These are phyloP conservation scores for Archegozetes longisetosus DNA, from an alignment of 1,140 invertebrate genomes.

Conservation along the genomic window DNA sequence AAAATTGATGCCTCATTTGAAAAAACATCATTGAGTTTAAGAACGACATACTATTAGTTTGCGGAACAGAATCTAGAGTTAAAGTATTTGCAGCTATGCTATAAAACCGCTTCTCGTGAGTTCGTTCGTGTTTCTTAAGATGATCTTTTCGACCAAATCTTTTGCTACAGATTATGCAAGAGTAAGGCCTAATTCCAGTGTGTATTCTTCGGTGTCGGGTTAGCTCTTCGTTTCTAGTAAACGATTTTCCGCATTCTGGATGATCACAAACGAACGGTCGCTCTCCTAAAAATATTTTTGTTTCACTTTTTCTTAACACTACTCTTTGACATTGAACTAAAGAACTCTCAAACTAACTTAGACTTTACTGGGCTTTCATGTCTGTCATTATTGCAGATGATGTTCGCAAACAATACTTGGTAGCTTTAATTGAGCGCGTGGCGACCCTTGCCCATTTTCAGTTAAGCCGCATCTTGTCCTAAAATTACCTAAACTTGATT, in stretches of 20 bases:
- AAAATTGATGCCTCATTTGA: too few species aligned
- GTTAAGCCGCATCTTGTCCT: too few species aligned
- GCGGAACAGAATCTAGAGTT: too few species aligned
- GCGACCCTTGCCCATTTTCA: too few species aligned
- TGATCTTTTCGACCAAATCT: constrained; percentile 69
- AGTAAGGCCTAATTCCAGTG: constrained; percentile 34
- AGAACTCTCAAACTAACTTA: background rate
- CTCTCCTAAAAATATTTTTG: constrained; percentile 43
- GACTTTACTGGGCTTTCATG: too few species aligned
- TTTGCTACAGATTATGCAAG: constrained; percentile 61
- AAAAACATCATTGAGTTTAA: too few species aligned
- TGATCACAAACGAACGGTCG: constrained; percentile 69
- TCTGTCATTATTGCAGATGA: background rate
- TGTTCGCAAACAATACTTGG: background rate
- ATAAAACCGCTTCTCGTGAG: constrained; percentile 32
- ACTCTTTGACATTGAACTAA: background rate
- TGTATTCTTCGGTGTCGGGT: constrained; percentile 81
- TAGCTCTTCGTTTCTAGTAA: constrained; percentile 81
- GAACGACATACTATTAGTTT: too few species aligned
- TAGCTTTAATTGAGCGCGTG: too few species aligned
- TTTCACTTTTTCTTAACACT: background rate
- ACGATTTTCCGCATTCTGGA: constrained; percentile 65
- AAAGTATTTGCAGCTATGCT: too few species aligned
- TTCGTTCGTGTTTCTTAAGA: constrained; percentile 36
- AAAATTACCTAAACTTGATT: too few species aligned